Conservation (phyloP, 2,113 vertebrate species). For the Epinephelus cyanopodus region DNA sequence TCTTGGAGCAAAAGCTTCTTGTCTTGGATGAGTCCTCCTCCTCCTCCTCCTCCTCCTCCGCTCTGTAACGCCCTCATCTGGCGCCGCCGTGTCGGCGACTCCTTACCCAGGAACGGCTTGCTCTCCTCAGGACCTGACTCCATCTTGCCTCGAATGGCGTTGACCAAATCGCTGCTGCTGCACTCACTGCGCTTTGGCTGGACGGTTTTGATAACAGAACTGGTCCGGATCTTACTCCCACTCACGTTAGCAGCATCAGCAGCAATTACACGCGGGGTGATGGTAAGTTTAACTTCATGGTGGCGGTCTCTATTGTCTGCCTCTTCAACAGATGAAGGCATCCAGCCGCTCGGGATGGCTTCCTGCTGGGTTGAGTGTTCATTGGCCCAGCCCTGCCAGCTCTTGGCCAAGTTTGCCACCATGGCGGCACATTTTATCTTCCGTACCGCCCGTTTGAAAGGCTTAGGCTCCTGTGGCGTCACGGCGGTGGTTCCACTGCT, state of each 20-base stretch:
- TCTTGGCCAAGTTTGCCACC: conserved; percentile 82
- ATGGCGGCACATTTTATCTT: conserved; percentile 82
- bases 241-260: neutral
- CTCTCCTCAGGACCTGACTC: conserved; percentile 71
- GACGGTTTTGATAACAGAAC: conserved; percentile 67
- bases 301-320: conserved; percentile 34
- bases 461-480: conserved; percentile 56
- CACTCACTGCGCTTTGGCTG: conserved; percentile 71
- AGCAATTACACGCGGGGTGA: conserved; percentile 58
- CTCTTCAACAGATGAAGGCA: conserved; percentile 76
- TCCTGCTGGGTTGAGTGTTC: conserved; percentile 78
- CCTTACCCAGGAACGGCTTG: conserved; percentile 76
- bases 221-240: conserved; percentile 69
- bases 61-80: conserved; percentile 74
- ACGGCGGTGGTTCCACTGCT: conserved; percentile 28
- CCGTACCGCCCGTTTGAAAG: conserved; percentile 72
- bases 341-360: conserved; percentile 82
- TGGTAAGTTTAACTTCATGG: conserved; percentile 60
- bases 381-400: conserved; percentile 86
- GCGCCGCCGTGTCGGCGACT: conserved; percentile 82
- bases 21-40: conserved; percentile 64
- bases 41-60: conserved; percentile 12
- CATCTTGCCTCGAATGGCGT: conserved; percentile 77
- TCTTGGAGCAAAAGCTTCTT: conserved; percentile 73
- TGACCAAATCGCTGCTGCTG: conserved; percentile 69